Conservation (phyloP, 2,888 invertebrate genomes). For the Lasiommata megera region DNA sequence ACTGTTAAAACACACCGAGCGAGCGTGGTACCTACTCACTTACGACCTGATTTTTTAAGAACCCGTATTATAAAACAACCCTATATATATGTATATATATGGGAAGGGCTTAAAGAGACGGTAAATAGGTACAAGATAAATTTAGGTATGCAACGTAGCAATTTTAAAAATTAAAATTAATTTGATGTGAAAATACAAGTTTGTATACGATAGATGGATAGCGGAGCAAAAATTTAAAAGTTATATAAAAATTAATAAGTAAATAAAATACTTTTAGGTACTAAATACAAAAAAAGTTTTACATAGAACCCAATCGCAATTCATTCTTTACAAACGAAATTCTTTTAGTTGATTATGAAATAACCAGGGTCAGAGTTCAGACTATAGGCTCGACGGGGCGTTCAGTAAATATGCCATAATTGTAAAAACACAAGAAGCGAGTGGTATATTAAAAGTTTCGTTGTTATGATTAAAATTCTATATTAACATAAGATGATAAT, state of each 20-base stretch:
- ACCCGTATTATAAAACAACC: too few relatives aligned
- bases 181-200: too few relatives aligned
- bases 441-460: constrained; percentile 8
- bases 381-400: background rate
- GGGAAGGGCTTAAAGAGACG: too few relatives aligned
- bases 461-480: constrained; percentile 10
- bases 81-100: too few relatives aligned
- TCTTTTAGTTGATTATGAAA: constrained; percentile 3
- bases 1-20: background rate
- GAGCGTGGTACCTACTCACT: background rate
- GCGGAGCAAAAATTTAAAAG: too few relatives aligned
- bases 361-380: constrained; percentile 7
- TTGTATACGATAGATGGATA: too few relatives aligned
- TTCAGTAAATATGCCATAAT: background rate
- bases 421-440: constrained; percentile 20
- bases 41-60: too few relatives aligned
- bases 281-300: background rate
- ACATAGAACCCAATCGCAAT: background rate
- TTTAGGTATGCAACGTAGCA: too few relatives aligned
- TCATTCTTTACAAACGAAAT: background rate
- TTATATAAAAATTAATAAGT: too few relatives aligned
- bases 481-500: constrained; percentile 42
- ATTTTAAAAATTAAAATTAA: too few relatives aligned
- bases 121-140: too few relatives aligned
- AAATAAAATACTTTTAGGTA: too few relatives aligned